Base-by-base conservation (phyloP, 2,797 vertebrate species). In the Gymnothorax reevesii region DNA sequence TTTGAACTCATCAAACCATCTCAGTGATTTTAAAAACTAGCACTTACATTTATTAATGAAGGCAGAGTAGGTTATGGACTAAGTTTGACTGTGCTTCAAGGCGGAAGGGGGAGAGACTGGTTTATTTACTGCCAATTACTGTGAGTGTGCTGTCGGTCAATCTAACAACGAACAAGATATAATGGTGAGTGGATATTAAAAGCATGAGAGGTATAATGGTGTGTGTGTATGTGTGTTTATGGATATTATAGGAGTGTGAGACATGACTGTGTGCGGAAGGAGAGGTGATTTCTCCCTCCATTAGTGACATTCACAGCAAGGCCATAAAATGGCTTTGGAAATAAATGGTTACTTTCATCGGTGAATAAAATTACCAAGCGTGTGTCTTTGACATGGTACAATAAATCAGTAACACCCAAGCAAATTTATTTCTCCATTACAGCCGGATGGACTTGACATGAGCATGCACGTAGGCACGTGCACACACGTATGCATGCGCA, bases 311-410 rank as follows among this genome's bases (percentile, higher is more conserved):
- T 71, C 55, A 64, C 49, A 55, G 27, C 12, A 71, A 15, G 17
- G 57, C 84, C 66, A 86, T 82, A 52, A 86, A 86, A 83, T 15
- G 80, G 27, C 17, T 22, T 13, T 6, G 69, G 33, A 79, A 88
- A 88, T 86, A 80, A 55, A 88, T 86, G 69, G 22, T 80, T 60
- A n/a, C 79, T 86, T 88, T 88, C 73, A 85, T 83, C 84, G 86
- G 27, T 17, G 49, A 80, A 83, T 60, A 62, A 79, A 77, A 83
- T 62, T 13, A 84, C 79, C 13, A 6, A 57, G 15, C 25, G 55
- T n/a, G 57, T 55, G 83, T 60, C 27, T 33, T 25, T n/a, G 17
- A 42, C 9, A 27, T 0, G 60, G 7, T n/a, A n/a, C 13, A 10
- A 84, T 49, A 66, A 84, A 66, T 60, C 33, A 66, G 52, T 66